Evolutionary conservation across 2,113 vertebrate species (phyloP).

Genomic region (Xerus inauris): DNA sequence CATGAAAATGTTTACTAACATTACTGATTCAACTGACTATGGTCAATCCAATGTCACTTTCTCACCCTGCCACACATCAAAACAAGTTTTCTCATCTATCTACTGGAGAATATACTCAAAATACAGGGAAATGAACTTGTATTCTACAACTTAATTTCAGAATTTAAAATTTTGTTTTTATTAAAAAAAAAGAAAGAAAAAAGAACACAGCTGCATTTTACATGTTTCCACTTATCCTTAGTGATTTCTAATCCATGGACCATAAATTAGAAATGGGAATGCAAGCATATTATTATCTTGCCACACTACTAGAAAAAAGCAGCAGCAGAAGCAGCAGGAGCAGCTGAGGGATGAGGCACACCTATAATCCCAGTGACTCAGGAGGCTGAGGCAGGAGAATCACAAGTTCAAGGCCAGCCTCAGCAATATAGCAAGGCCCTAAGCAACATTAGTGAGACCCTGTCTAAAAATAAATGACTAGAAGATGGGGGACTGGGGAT

Average conservation of each 20-base stretch:
- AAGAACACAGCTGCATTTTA: not conserved
- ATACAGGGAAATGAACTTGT: not conserved
- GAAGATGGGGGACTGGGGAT: too few species aligned
- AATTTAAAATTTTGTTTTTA: not conserved
- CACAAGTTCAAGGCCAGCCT: not conserved
- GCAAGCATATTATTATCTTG: constrained; percentile 1
- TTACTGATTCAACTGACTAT: constrained; percentile 44
- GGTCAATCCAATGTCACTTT: constrained; percentile 54
- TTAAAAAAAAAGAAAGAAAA: not conserved
- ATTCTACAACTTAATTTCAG: constrained; percentile 47
- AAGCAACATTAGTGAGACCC: not conserved
- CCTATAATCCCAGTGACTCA: not conserved
- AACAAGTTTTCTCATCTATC: constrained; percentile 47
- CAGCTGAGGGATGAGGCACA: not conserved
- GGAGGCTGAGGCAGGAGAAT: not conserved
- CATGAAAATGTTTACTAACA: constrained; percentile 59
- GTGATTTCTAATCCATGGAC: not conserved
- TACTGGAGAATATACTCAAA: constrained; percentile 23
- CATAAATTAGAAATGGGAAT: constrained; percentile 43
- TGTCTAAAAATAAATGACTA: not conserved
- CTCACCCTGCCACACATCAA: constrained; percentile 70
- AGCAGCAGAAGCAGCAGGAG: too few species aligned
- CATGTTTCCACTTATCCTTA: not conserved
- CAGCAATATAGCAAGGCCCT: not conserved
- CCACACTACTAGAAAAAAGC: not conserved